Conservation (phyloP, 2,888 invertebrate genomes). For the Andrena bucephala region DNA sequence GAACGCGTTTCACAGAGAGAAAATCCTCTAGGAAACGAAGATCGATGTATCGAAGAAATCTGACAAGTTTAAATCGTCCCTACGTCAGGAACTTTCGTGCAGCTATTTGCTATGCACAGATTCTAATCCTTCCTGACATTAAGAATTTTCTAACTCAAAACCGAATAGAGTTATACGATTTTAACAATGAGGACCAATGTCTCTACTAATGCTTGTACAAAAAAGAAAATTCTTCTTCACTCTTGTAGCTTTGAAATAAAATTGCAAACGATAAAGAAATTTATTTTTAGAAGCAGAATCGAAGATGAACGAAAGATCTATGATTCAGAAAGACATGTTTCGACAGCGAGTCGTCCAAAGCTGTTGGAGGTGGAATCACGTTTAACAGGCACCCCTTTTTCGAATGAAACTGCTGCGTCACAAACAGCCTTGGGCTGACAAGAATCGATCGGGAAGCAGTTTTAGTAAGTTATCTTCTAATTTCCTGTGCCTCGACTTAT, state of each 20-base stretch:
- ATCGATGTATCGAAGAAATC: not conserved
- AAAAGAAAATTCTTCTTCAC: not conserved
- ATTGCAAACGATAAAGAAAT: not conserved
- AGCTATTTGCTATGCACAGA: not conserved
- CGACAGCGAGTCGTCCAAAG: not conserved
- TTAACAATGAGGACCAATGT: not conserved
- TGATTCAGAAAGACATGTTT: too few species aligned
- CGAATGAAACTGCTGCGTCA: slow-evolving; percentile 55
- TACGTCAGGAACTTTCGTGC: not conserved
- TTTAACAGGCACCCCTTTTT: slow-evolving; percentile 52
- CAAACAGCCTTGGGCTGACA: slow-evolving; percentile 61
- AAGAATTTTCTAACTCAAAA: not conserved
- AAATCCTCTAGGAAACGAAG: not conserved
- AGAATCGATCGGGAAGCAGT: slow-evolving; percentile 66
- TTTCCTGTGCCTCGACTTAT: slow-evolving; percentile 50
- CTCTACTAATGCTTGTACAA: not conserved
- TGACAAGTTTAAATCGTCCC: not conserved
- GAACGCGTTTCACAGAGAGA: not conserved
- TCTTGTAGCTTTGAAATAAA: not conserved
- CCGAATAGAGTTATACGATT: too few species aligned
- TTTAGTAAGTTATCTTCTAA: slow-evolving; percentile 68
- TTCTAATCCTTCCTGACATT: not conserved
- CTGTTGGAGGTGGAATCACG: slow-evolving; percentile 38
- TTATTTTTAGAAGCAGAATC: not conserved
- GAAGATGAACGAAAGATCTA: too few species aligned